These are phyloP conservation scores for Coccyzus lansbergi DNA, from an alignment of 2,797 vertebrate genomes.

Conservation along the genomic window DNA sequence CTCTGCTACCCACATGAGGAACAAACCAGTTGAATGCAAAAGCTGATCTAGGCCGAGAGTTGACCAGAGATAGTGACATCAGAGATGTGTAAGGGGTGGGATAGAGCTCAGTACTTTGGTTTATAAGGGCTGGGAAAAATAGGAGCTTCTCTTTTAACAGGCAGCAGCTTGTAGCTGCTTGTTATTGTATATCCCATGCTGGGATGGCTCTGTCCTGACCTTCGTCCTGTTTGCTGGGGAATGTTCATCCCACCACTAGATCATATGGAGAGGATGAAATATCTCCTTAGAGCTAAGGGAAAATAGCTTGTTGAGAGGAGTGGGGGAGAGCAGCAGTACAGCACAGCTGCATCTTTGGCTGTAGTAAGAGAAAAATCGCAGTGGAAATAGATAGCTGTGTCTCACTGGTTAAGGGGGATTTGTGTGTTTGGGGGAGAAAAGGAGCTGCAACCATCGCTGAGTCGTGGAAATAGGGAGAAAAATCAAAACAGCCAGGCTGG, in stretches of 20 bases:
- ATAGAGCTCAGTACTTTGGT: not conserved
- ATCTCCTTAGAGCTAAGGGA: not conserved
- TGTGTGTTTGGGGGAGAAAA: not conserved
- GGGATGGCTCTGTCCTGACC: not conserved
- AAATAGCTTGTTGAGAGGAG: not conserved
- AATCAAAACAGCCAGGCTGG: not conserved
- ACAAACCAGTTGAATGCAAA: not conserved
- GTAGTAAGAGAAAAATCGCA: not conserved
- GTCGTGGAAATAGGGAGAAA: not conserved
- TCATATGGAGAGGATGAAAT: not conserved
- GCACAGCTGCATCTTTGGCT: constrained; percentile 24
- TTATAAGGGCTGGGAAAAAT: not conserved
- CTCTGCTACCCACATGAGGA: not conserved
- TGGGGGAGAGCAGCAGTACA: not conserved
- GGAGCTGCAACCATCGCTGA: not conserved
- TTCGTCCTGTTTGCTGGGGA: not conserved
- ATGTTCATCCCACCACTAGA: not conserved
- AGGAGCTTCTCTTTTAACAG: not conserved
- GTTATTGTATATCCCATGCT: accelerated
- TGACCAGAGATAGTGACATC: not conserved
- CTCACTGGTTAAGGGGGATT: not conserved
- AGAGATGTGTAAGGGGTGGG: accelerated
- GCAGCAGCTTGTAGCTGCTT: accelerated
- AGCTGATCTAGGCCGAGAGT: not conserved
- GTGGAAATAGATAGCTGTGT: not conserved